These are phyloP conservation scores for Dynastes grantii DNA, from an alignment of 2,888 invertebrate species.

Conservation along the genomic window DNA sequence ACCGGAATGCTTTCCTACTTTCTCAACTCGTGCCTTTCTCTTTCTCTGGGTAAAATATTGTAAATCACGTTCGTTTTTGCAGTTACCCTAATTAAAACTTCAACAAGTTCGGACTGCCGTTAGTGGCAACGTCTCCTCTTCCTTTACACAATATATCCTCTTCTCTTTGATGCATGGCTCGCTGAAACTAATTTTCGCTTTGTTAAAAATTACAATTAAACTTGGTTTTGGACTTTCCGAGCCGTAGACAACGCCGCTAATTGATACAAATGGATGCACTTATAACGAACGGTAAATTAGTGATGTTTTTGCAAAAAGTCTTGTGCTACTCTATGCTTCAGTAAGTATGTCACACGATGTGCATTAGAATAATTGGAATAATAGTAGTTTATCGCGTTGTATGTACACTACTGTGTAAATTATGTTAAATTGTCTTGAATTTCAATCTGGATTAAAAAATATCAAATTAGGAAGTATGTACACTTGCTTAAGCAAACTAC, in stretches of 20 bases:
- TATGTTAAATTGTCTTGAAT: no score
- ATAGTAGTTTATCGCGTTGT: background rate
- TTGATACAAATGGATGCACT: slow-evolving; percentile 4
- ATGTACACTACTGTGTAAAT: no score
- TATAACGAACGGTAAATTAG: no score
- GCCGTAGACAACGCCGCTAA: background rate
- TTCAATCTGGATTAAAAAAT: no score
- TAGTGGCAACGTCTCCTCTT: background rate
- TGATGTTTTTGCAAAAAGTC: no score
- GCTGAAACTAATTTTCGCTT: slow-evolving; percentile 3
- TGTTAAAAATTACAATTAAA: slow-evolving; percentile 15
- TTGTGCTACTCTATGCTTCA: no score
- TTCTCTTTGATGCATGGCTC: slow-evolving; percentile 3
- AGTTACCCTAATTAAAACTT: slow-evolving; percentile 15
- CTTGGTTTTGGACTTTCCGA: background rate
- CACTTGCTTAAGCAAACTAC: no score
- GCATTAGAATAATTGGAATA: background rate
- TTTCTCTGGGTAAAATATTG: background rate
- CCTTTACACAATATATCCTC: background rate
- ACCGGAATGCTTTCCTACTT: no score
- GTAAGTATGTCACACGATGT: background rate
- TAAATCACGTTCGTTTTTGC: background rate
- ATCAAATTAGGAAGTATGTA: no score
- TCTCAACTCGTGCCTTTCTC: no score
- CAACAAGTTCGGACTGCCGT: background rate